phyloP scores from a whole-genome alignment of 23 tunicate species.

The Trididemnum nubilum region DNA sequence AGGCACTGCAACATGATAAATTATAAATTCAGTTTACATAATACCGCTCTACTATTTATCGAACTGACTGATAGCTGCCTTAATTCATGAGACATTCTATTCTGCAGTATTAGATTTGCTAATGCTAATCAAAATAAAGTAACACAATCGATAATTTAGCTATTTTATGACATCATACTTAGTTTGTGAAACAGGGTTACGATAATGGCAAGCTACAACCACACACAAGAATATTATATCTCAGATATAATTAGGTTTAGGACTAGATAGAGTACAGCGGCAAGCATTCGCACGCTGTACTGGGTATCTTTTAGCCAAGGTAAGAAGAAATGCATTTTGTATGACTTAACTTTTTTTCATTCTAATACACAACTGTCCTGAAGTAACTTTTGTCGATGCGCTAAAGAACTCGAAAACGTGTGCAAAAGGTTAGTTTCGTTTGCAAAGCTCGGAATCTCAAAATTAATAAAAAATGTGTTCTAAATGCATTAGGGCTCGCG shows the following conservation, averaged over 20 bases:
- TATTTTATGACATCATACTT: too few species aligned
- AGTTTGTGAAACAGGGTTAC: neutral
- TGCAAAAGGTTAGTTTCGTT: too few species aligned
- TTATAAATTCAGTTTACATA: neutral
- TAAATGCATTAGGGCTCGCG: too few species aligned
- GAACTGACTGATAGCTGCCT: too few species aligned
- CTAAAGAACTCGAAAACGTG: neutral
- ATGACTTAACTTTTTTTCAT: neutral
- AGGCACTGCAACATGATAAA: too few species aligned
- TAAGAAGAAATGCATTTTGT: too few species aligned
- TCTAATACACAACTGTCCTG: neutral
- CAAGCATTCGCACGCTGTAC: neutral
- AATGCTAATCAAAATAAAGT: too few species aligned
- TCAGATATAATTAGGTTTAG: neutral
- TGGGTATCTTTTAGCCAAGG: neutral
- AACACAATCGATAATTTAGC: too few species aligned
- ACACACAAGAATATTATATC: neutral
- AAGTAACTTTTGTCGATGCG: neutral
- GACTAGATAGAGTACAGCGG: neutral
- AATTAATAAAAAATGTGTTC: too few species aligned
- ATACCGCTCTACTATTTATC: neutral
- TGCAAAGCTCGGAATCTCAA: too few species aligned
- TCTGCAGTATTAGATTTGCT: neutral
- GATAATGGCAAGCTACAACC: neutral
- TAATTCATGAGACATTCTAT: too few species aligned